Evolutionary conservation across 1,140 invertebrate genomes (phyloP).

Genomic region (Brachionus asplanchnoidis): DNA sequence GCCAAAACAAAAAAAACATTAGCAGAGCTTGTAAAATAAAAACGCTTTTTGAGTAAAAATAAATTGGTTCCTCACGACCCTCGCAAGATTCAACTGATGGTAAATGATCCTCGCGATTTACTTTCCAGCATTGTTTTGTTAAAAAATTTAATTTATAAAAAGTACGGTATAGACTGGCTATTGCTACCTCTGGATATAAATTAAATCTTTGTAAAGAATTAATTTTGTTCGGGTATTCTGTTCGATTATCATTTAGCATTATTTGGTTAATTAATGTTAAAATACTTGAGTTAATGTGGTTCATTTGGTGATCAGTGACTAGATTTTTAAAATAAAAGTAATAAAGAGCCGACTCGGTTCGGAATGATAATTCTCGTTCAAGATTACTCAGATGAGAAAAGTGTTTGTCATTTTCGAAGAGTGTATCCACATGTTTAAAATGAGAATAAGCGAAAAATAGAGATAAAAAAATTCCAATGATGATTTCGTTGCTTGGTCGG

Average conservation of each 20-base stretch:
- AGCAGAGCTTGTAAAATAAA: slow-evolving; percentile 66
- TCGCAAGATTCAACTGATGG: slow-evolving; percentile 69
- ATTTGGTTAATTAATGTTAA: slow-evolving; percentile 44
- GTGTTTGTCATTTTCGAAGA: slow-evolving; percentile 74
- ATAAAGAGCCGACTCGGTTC: slow-evolving; percentile 79
- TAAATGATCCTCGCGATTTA: slow-evolving; percentile 65
- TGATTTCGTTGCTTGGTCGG: background rate
- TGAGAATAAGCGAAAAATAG: slow-evolving; percentile 52
- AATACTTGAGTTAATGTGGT: slow-evolving; percentile 52
- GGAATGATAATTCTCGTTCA: slow-evolving; percentile 74
- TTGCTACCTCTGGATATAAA: slow-evolving; percentile 71
- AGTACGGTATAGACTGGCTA: slow-evolving; percentile 6
- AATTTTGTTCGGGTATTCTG: slow-evolving; percentile 72
- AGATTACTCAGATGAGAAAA: slow-evolving; percentile 75
- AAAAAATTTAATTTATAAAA: slow-evolving; percentile 40
- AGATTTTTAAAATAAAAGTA: slow-evolving; percentile 80
- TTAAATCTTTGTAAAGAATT: slow-evolving; percentile 76
- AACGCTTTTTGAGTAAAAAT: slow-evolving; percentile 69
- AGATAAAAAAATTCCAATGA: background rate
- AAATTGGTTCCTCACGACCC: slow-evolving; percentile 67
- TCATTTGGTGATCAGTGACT: slow-evolving; percentile 63
- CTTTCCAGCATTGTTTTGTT: slow-evolving; percentile 61
- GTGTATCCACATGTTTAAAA: slow-evolving; percentile 65
- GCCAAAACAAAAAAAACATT: slow-evolving; percentile 64
- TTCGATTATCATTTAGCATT: slow-evolving; percentile 69